Evolutionary conservation across 2,888 invertebrate genomes (phyloP), one percentile per base, ranked within the genome.

Genomic region (Patella depressa): DNA sequence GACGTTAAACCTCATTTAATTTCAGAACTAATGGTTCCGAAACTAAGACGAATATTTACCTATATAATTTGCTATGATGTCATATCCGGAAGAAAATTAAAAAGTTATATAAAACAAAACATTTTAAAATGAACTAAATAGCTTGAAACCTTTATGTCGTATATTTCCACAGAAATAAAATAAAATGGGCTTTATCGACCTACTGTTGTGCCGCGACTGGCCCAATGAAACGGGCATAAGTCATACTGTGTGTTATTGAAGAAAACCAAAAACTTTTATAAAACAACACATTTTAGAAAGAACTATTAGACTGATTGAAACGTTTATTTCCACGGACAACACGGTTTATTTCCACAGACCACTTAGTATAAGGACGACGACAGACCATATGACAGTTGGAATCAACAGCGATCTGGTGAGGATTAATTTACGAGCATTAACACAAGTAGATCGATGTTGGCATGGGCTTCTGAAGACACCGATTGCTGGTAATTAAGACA

Each of bases 391-490:
- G 19, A 65, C 65, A 24, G 19, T 24, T 24, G 19, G 24, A 65
- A 24, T 24, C 24, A 24, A 9, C 19, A 14, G 19, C 24, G 24
- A 24, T 65, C 24, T 19, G 19, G 14, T 11, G 65, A 19, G 65
- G 19, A 65, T 65, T 65, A 19, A 65, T 65, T 65, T 65, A 65
- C 65, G 65, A 65, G 65, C 19, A 24, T 65, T 65, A 65, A 65
- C 65, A 24, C n/a, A 24, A 65, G 65, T 65, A 65, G 24, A 65
- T 65, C 24, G 65, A 65, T 65, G 65, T 65, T 24, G 24, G 65
- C 19, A 19, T 19, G n/a, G 65, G 24, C 65, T 24, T 65, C 24
- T 24, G 14, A 19, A 24, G 4, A 65, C 19, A 65, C 19, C 24
- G 19, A 65, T 65, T 24, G 65, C 65, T 15, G 65, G 19, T 65